Conservation (phyloP, 2,113 vertebrate genomes). For the Sisor rabdophorus region DNA sequence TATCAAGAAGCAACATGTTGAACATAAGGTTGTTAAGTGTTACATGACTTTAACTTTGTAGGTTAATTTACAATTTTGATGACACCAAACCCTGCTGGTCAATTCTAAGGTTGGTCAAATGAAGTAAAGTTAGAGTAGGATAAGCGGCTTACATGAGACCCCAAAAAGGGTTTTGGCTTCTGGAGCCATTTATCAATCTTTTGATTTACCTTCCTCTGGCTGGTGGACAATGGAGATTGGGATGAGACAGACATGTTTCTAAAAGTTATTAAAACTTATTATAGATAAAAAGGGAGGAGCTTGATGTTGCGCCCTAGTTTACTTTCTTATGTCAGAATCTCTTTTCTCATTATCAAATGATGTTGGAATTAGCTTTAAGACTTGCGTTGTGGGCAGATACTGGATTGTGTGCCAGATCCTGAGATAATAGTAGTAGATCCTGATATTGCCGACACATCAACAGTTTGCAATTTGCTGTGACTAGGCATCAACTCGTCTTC, state of each 20-base stretch:
- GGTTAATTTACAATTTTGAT: background rate
- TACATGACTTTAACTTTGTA: background rate
- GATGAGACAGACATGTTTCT: background rate
- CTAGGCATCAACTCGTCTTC: background rate
- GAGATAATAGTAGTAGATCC: background rate
- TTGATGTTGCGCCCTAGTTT: background rate
- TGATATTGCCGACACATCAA: background rate
- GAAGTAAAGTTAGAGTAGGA: background rate
- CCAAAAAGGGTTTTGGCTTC: background rate
- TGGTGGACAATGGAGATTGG: background rate
- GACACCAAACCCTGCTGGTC: background rate
- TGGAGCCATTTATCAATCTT: slow-evolving; percentile 16
- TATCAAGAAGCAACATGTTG: background rate
- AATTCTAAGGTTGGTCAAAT: background rate
- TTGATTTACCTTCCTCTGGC: background rate
- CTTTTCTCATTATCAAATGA: background rate
- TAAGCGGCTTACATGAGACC: background rate
- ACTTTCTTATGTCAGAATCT: background rate
- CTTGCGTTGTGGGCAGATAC: background rate
- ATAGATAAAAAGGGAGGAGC: background rate
- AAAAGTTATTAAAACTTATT: background rate
- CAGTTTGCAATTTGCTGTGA: background rate
- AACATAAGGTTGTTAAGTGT: too few species aligned
- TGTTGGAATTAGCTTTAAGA: background rate
- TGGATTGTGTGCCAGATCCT: background rate